phyloP scores from a whole-genome alignment of 92 coral and sea anemone genomes.

The Porites lobata region DNA sequence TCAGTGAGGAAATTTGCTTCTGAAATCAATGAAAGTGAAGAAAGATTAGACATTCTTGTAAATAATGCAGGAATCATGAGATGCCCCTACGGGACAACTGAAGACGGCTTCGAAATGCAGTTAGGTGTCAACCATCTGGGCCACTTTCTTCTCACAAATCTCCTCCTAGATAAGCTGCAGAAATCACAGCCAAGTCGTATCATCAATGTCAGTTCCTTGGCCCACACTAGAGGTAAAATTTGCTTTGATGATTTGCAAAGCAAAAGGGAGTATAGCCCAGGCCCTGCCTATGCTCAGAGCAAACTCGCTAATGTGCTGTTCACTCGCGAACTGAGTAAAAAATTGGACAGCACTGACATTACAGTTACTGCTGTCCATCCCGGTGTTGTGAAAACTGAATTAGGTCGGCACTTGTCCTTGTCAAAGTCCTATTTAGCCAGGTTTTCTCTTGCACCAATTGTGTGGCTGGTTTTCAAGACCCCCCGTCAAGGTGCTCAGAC shows the following conservation, averaged over 20 bases:
- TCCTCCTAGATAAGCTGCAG: conserved; percentile 77
- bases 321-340: conserved; percentile 77
- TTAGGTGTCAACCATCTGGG: conserved; percentile 87
- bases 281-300: conserved; percentile 76
- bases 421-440: conserved; percentile 50
- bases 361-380: conserved; percentile 85
- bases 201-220: conserved; percentile 80
- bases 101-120: conserved; percentile 76
- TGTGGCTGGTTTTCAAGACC: conserved; percentile 79
- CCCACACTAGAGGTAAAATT: conserved; percentile 73
- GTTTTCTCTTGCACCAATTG: conserved; percentile 41
- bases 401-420: conserved; percentile 67
- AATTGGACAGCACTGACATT: conserved; percentile 73
- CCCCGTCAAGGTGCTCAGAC: conserved; percentile 90
- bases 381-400: conserved; percentile 80
- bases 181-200: conserved; percentile 78
- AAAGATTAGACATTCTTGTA: conserved; percentile 77
- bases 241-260: conserved; percentile 84
- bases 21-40: conserved; percentile 81
- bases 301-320: conserved; percentile 84
- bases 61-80: conserved; percentile 90
- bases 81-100: conserved; percentile 65
- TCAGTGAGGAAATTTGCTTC: conserved; percentile 84
- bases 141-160: conserved; percentile 83
- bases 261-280: conserved; percentile 62